A percentile compares a stretch with the other conserved stretches of the same genome.
Evolutionary conservation across 2,797 vertebrate species (phyloP).

Genomic region (Liparis tanakae): DNA sequence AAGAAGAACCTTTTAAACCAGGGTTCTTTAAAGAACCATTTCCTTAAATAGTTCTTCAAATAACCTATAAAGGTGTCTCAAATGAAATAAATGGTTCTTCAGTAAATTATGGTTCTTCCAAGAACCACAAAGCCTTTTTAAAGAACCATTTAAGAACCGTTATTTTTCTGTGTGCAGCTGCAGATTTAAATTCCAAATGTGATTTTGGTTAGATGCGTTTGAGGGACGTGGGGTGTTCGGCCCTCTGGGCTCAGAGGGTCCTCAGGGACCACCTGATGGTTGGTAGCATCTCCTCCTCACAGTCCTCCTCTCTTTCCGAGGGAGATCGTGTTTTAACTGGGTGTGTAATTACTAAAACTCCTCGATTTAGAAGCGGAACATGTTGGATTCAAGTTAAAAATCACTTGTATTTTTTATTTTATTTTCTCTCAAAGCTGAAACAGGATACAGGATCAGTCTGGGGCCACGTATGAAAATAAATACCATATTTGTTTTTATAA

Average conservation of each 20-base stretch:
- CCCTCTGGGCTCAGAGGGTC: conserved; percentile 55
- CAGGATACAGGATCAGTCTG: not conserved
- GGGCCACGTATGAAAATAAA: conserved; percentile 4
- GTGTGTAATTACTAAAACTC: conserved; percentile 31
- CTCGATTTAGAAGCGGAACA: not conserved
- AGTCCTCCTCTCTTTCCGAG: conserved; percentile 21
- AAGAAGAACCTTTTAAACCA: too few species aligned
- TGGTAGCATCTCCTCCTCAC: conserved; percentile 21
- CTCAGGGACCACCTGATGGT: conserved; percentile 42
- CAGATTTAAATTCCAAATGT: conserved; percentile 67
- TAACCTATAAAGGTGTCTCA: too few species aligned
- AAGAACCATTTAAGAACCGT: too few species aligned
- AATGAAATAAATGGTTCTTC: too few species aligned
- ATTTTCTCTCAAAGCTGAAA: not conserved
- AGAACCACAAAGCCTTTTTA: too few species aligned
- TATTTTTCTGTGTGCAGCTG: too few species aligned
- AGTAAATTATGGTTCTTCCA: too few species aligned
- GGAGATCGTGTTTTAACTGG: conserved; percentile 30
- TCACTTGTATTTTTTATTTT: not conserved
- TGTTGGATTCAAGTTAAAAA: not conserved
- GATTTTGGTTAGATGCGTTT: conserved; percentile 70
- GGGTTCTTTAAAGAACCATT: too few species aligned
- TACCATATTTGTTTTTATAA: not conserved
- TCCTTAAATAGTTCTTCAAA: too few species aligned
- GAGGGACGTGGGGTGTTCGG: conserved; percentile 48